These are phyloP conservation scores for Pangasianodon hypophthalmus DNA, from an alignment of 2,113 vertebrate genomes.

Conservation along the genomic window DNA sequence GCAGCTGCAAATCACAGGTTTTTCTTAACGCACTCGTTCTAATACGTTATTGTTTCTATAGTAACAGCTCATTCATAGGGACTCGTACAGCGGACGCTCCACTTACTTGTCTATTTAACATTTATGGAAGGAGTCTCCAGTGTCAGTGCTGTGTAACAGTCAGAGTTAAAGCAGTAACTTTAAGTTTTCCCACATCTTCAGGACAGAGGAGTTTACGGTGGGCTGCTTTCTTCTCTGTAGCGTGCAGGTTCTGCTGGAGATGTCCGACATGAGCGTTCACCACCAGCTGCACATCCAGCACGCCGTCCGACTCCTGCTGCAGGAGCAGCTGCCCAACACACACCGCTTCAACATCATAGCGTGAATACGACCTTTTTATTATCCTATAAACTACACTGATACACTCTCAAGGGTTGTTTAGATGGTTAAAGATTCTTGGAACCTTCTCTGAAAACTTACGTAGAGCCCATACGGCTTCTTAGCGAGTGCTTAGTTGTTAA, in stretches of 20 bases:
- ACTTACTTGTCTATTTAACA: not conserved
- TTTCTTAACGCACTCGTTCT: not conserved
- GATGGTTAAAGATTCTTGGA: not conserved
- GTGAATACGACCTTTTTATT: constrained; percentile 60
- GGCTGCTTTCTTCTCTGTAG: constrained; percentile 55
- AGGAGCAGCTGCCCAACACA: constrained; percentile 79
- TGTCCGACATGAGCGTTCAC: constrained; percentile 68
- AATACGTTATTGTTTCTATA: not conserved
- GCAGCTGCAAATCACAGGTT: not conserved
- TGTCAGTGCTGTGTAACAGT: not conserved
- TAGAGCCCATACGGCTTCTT: not conserved
- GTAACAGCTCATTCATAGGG: too few species aligned
- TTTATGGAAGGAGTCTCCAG: not conserved
- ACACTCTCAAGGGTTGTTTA: not conserved
- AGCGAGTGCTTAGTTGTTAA: not conserved
- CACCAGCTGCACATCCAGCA: constrained; percentile 78
- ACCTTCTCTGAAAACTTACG: not conserved
- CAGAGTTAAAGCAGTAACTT: not conserved
- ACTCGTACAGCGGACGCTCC: not conserved
- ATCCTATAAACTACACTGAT: not conserved
- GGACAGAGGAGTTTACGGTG: not conserved
- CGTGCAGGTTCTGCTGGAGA: constrained; percentile 79
- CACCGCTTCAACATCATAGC: constrained; percentile 75
- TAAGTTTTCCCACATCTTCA: not conserved
- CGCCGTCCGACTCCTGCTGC: constrained; percentile 75